Evolutionary conservation across 2,888 invertebrate species (phyloP), one percentile per base, ranked within the genome.

Genomic region (Hemistola chrysoprasaria): DNA sequence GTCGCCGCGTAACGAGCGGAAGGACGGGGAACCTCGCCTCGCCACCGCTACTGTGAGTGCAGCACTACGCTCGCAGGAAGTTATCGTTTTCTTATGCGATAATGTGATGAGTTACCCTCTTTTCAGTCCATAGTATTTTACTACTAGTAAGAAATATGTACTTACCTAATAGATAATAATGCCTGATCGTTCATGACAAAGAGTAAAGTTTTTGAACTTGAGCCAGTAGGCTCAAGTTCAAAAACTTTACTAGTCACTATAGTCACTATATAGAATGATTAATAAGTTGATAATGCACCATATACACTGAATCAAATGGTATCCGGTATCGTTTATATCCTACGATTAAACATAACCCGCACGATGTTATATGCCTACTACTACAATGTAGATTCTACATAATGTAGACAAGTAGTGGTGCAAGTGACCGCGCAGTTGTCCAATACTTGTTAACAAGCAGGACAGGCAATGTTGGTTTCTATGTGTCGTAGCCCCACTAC

Each of bases 1-100:
- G 84, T 77, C 75, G 68, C 53, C 61, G 27, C 65, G 66, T 86
- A 86, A 86, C 81, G 80, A 84, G 81, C 77, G 80, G 81, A 82
- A 81, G 82, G 77, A 73, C 68, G 75, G 68, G 54, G 65, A 58
- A n/a, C n/a, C n/a, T n/a, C n/a, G n/a, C 59, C 31, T 34, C 24
- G 53, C 63, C 58, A 49, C 62, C 50, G 60, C 51, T 41, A 32
- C 30, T 40, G 37, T 30, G 33, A 31, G 11, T 31, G 40, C 37
- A 40, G 42, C 36, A 40, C 38, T 53, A 56, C 56, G 50, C 50
- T 58, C 51, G 51, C 50, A 47, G 54, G 47, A 47, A 60, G 50
- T 47, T 47, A 50, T 56, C 53, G 52, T 51, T 56, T 51, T 58
- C 43, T 26, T 39, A 16, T 16, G 4, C 16, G 16, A 16, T 16